Conservation (phyloP, 1,140 invertebrate species). For the Manduca sexta region DNA sequence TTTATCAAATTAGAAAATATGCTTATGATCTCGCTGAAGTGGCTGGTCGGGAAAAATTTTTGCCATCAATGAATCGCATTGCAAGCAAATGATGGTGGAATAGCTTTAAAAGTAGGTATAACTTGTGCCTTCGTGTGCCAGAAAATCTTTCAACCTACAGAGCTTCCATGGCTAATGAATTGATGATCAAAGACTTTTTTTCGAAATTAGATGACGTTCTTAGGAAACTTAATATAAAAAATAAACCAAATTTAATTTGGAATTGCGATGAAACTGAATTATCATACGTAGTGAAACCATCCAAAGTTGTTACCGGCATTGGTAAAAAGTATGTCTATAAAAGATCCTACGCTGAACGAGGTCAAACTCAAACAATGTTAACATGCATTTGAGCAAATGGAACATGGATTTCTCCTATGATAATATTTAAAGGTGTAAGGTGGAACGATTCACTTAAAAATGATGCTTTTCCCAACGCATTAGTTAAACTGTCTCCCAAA, state of each 20-base stretch:
- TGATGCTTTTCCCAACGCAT: too few species aligned
- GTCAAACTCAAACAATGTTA: not conserved
- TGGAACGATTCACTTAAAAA: too few species aligned
- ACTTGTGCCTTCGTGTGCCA: not conserved
- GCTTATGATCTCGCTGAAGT: not conserved
- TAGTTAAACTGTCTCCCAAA: constrained; percentile 11
- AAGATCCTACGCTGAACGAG: not conserved
- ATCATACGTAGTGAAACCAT: not conserved
- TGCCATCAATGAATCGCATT: not conserved
- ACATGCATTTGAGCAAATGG: not conserved
- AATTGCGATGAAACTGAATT: not conserved
- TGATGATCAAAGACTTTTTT: constrained; percentile 1
- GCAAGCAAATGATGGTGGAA: not conserved
- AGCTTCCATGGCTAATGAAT: not conserved
- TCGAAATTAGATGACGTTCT: not conserved
- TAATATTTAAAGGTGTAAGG: not conserved
- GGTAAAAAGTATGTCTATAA: not conserved
- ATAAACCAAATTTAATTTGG: constrained; percentile 1
- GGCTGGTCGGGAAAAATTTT: not conserved
- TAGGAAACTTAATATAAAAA: not conserved
- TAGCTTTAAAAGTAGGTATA: not conserved
- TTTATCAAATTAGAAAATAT: not conserved
- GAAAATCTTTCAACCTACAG: constrained; percentile 1
- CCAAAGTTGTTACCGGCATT: not conserved
- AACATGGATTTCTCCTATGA: not conserved